phyloP scores from a whole-genome alignment of 2,113 vertebrate genomes.

The Gallinago paraguaiae region DNA sequence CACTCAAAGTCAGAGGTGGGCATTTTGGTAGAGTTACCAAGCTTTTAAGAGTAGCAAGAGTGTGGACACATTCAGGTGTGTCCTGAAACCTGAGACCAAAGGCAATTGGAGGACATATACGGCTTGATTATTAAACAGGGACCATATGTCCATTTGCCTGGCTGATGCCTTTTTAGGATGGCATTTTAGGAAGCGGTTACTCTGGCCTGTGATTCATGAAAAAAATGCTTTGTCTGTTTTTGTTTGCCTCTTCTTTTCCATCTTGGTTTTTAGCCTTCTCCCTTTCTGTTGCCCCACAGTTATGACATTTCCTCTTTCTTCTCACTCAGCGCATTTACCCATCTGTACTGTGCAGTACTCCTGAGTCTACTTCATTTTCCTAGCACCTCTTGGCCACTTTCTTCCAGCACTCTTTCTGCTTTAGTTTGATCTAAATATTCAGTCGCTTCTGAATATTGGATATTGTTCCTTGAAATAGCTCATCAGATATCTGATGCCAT shows the following conservation, averaged over 20 bases:
- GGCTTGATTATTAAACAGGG: neutral
- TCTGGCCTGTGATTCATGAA: neutral
- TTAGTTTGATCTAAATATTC: neutral
- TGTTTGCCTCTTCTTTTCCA: neutral
- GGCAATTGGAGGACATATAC: neutral
- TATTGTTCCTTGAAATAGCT: neutral
- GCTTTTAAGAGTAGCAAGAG: neutral
- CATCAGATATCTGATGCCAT: neutral
- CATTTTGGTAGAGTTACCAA: neutral
- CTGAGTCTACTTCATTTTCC: neutral
- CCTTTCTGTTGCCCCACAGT: neutral
- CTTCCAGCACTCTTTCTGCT: neutral
- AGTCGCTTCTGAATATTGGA: neutral
- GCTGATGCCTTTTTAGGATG: neutral
- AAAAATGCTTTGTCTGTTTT: neutral
- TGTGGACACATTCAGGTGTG: fast-evolving
- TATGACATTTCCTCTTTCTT: constrained; percentile 15
- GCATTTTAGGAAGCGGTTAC: neutral
- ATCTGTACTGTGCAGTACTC: neutral
- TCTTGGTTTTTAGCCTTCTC: neutral
- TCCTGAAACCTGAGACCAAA: neutral
- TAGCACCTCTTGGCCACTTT: neutral
- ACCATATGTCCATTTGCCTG: neutral
- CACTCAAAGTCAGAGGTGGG: neutral
- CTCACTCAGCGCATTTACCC: neutral